Evolutionary conservation across 1,140 invertebrate species (phyloP).

Genomic region (Marisa cornuarietis): DNA sequence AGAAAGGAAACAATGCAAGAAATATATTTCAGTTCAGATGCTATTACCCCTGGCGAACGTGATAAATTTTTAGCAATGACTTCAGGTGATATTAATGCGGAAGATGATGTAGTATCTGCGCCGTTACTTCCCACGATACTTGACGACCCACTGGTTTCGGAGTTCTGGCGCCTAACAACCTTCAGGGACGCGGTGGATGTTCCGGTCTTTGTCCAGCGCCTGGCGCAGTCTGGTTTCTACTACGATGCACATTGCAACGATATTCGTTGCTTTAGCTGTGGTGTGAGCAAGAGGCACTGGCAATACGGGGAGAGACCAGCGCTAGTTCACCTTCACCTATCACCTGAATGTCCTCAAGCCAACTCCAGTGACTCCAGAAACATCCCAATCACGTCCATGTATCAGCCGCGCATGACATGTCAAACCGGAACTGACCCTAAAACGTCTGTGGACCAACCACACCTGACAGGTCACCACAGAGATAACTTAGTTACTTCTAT

Average conservation of each 20-base stretch:
- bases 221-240: background rate
- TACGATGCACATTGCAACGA: background rate
- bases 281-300: conserved; percentile 1
- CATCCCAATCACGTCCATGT: background rate
- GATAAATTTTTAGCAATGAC: too few relatives aligned
- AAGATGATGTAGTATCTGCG: too few relatives aligned
- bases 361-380: background rate
- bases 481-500: too few relatives aligned
- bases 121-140: background rate
- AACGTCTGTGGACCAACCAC: too few relatives aligned
- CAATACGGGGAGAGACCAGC: background rate
- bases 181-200: background rate
- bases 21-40: too few relatives aligned
- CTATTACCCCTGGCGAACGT: too few relatives aligned
- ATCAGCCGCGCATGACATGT: background rate
- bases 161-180: background rate
- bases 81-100: too few relatives aligned
- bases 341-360: background rate
- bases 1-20: too few relatives aligned
- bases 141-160: background rate
- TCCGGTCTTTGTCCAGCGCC: background rate
- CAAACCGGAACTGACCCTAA: background rate
- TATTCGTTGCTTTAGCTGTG: conserved; percentile 1
- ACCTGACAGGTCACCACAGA: too few relatives aligned
- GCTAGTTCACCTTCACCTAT: background rate